A percentile compares a stretch with the other conserved stretches of the same genome.
phyloP scores from a whole-genome alignment of 2,113 vertebrate genomes.

The Acanthisitta chloris region DNA sequence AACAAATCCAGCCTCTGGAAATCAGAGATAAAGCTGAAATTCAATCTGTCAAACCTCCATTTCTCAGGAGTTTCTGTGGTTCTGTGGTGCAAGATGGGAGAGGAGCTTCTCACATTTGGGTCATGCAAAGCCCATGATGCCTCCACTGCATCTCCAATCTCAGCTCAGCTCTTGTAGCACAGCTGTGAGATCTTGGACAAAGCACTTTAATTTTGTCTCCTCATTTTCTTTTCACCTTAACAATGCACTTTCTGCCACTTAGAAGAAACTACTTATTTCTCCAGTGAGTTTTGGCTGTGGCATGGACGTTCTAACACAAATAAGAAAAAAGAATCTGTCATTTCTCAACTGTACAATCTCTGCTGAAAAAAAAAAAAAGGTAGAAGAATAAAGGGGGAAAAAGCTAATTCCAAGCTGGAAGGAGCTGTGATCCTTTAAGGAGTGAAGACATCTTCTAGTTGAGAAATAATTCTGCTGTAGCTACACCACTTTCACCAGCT shows the following conservation, averaged over 20 bases:
- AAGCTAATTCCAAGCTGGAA: background rate
- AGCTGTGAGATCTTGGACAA: background rate
- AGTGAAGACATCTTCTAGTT: background rate
- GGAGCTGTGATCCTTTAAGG: background rate
- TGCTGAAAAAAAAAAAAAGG: background rate
- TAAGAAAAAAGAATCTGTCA: background rate
- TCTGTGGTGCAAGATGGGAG: background rate
- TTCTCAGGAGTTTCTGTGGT: background rate
- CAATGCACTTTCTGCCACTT: background rate
- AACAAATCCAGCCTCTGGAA: background rate
- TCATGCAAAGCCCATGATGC: accelerated
- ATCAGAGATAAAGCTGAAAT: background rate
- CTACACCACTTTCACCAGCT: background rate
- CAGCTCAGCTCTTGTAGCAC: background rate
- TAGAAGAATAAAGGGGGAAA: background rate
- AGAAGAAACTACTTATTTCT: background rate
- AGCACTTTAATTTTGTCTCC: background rate
- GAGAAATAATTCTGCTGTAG: background rate
- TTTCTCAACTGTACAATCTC: background rate
- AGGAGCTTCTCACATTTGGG: background rate
- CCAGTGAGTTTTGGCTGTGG: accelerated
- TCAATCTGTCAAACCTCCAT: background rate
- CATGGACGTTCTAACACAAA: background rate
- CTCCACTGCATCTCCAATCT: accelerated
- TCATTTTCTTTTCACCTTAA: background rate